Percentiles rank a stretch among this genome's conserved stretches.
These are phyloP conservation scores for Hypomecis punctinalis DNA, from an alignment of 2,888 invertebrate species.

Conservation along the genomic window DNA sequence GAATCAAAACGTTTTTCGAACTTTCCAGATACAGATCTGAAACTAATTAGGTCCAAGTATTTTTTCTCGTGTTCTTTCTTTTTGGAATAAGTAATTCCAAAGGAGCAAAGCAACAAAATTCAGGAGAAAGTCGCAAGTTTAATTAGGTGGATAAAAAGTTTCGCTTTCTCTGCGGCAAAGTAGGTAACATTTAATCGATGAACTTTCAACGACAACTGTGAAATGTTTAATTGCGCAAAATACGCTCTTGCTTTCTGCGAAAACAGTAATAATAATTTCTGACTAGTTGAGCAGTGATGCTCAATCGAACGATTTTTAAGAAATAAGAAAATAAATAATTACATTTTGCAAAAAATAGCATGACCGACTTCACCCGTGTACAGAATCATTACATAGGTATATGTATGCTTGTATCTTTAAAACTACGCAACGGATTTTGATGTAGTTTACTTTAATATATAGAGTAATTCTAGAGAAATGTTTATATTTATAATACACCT, in stretches of 20 bases:
- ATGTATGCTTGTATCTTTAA: no score
- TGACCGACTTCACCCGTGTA: no score
- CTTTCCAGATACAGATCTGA: constrained; percentile 50
- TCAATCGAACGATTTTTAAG: background rate
- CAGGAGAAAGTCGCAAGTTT: constrained; percentile 58
- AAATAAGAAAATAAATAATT: background rate
- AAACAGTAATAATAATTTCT: constrained; percentile 2
- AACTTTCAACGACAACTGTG: constrained; percentile 37
- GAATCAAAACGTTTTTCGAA: constrained; percentile 29
- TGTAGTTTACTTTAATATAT: no score
- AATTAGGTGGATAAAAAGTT: constrained; percentile 62
- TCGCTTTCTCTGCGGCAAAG: constrained; percentile 41
- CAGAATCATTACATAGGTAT: no score
- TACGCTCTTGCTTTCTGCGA: constrained; percentile 17
- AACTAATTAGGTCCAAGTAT: constrained; percentile 57
- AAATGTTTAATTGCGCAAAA: constrained; percentile 40
- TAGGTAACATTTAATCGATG: constrained; percentile 38
- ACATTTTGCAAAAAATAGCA: no score
- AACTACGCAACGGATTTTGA: no score
- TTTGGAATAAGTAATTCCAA: constrained; percentile 46
- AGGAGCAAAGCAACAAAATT: constrained; percentile 53
- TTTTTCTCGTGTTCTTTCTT: constrained; percentile 47
- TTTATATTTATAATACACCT: no score
- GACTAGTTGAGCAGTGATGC: constrained; percentile 6
- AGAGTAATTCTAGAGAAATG: no score